A percentile compares a stretch with the other conserved stretches of the same genome.
These are phyloP conservation scores for Minunthozetes semirufus DNA, from an alignment of 2,888 invertebrate genomes.

Conservation along the genomic window DNA sequence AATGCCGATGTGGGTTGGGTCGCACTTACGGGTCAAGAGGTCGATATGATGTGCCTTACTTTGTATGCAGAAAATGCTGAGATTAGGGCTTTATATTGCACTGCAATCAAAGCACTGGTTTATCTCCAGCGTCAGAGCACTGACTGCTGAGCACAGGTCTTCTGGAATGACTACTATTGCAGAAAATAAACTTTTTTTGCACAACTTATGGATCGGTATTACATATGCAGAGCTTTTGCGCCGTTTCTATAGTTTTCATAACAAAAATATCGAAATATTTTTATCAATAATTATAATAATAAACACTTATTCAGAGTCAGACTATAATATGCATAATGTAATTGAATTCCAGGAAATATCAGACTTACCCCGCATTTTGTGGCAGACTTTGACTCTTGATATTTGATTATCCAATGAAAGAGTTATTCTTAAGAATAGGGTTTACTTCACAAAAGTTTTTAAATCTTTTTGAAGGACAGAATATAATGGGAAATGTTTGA, in stretches of 20 bases:
- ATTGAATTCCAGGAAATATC: no score
- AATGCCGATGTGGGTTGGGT: constrained; percentile 25
- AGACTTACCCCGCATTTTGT: no score
- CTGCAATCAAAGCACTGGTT: background rate
- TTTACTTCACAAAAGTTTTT: no score
- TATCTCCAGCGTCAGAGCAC: background rate
- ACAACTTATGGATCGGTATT: background rate
- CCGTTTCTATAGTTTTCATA: constrained; percentile 5
- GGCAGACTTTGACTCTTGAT: no score
- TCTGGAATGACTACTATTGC: background rate
- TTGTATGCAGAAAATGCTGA: background rate
- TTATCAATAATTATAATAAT: no score
- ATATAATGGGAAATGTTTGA: no score
- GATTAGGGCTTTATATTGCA: constrained; percentile 11
- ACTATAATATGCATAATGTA: no score
- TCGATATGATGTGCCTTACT: constrained; percentile 16
- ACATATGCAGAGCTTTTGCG: background rate
- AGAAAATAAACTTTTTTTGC: background rate
- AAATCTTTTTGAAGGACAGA: no score
- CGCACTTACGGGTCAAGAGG: constrained; percentile 30
- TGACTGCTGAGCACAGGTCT: background rate
- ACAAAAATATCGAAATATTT: background rate
- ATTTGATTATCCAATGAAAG: no score
- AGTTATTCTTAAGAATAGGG: no score
- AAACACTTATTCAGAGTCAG: no score